A percentile compares a stretch with the other conserved stretches of the same genome.
Evolutionary conservation across 2,888 invertebrate genomes (phyloP).

Genomic region (Cremastinae sp.): DNA sequence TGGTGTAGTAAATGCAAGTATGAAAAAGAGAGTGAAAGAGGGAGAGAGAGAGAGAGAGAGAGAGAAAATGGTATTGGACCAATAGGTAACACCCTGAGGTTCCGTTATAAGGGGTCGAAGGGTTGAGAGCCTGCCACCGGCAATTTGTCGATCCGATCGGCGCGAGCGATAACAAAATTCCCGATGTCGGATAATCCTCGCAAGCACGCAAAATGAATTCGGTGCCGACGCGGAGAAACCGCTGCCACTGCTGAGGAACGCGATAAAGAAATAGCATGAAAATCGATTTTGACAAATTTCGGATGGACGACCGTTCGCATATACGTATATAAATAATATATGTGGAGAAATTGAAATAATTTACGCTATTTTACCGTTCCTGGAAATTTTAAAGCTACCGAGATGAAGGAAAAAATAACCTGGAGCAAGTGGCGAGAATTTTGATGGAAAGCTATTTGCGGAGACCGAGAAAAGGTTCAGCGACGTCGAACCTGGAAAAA

Average conservation of each 20-base stretch:
- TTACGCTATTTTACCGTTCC: too few relatives aligned
- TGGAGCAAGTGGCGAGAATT: too few relatives aligned
- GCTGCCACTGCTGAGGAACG: constrained; percentile 4
- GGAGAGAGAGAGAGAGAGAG: constrained; percentile 19
- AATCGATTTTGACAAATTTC: too few relatives aligned
- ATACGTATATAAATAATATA: too few relatives aligned
- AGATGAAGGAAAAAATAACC: too few relatives aligned
- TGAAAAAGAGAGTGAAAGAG: too few relatives aligned
- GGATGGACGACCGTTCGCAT: too few relatives aligned
- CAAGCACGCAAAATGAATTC: constrained; percentile 68
- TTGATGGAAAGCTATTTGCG: too few relatives aligned
- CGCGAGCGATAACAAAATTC: constrained; percentile 69
- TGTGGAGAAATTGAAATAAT: too few relatives aligned
- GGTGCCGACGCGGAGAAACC: constrained; percentile 37
- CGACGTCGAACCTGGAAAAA: constrained; percentile 58
- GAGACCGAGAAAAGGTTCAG: constrained; percentile 40
- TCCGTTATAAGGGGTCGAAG: constrained; percentile 29
- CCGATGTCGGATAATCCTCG: constrained; percentile 67
- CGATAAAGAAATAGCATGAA: constrained; percentile 13
- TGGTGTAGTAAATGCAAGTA: too few relatives aligned
- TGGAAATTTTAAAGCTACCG: too few relatives aligned
- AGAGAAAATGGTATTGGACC: constrained; percentile 39
- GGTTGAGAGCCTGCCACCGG: constrained; percentile 58
- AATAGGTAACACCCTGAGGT: constrained; percentile 33
- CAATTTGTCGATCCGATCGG: constrained; percentile 71